Conservation (phyloP, 2,888 invertebrate genomes). For the Spialia ferax region DNA sequence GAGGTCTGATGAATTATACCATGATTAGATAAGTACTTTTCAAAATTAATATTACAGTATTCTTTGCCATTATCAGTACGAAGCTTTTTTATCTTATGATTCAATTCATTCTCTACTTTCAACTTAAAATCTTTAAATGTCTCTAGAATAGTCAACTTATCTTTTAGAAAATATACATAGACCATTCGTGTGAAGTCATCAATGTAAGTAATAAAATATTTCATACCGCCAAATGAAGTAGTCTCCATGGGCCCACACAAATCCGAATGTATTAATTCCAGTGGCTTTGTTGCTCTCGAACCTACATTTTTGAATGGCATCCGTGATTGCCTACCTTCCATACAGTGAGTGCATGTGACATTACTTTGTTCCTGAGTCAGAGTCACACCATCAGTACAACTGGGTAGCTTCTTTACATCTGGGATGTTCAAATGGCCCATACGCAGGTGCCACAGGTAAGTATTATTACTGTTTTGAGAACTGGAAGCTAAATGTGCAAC, state of each 20-base stretch:
- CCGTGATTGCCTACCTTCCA: background rate
- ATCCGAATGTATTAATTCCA: too few relatives aligned
- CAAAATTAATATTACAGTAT: background rate
- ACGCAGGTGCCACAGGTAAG: background rate
- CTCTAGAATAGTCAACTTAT: constrained; percentile 30
- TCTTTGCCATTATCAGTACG: background rate
- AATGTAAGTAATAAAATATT: constrained; percentile 60
- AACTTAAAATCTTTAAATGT: constrained; percentile 36
- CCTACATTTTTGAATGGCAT: too few relatives aligned
- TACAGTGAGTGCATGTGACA: background rate
- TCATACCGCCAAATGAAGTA: too few relatives aligned
- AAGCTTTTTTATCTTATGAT: background rate
- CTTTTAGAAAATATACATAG: constrained; percentile 57
- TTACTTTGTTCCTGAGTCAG: too few relatives aligned
- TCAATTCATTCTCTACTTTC: constrained; percentile 8
- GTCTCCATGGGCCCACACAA: too few relatives aligned
- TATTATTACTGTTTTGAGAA: background rate
- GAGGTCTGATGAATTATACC: background rate
- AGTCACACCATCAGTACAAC: too few relatives aligned
- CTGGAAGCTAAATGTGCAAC: too few relatives aligned
- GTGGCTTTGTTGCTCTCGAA: too few relatives aligned
- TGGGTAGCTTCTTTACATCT: background rate
- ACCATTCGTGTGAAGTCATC: constrained; percentile 54
- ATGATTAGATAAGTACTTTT: background rate
- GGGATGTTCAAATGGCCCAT: background rate